Conservation (phyloP, 2,888 invertebrate species). For the Magallana nippona region DNA sequence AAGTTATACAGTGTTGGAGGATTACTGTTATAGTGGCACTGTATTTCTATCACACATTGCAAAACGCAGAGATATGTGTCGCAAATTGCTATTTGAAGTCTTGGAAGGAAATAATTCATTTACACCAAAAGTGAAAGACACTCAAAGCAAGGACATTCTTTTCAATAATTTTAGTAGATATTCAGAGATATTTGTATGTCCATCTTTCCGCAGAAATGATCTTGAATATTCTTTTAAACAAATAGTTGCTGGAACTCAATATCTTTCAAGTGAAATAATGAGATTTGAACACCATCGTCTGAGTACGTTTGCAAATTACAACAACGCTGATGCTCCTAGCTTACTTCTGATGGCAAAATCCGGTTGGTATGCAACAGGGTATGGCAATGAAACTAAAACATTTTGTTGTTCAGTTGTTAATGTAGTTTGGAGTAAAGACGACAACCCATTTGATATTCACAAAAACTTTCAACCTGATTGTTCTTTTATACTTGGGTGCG, state of each 20-base stretch:
- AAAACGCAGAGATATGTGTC: too few relatives aligned
- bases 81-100: too few relatives aligned
- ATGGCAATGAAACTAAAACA: constrained; percentile 2
- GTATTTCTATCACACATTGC: too few relatives aligned
- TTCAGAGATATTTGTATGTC: background rate
- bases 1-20: too few relatives aligned
- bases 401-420: background rate
- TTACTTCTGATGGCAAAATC: background rate
- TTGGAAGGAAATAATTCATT: too few relatives aligned
- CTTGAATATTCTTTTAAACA: constrained; percentile 5
- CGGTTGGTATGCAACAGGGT: constrained; percentile 8
- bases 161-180: background rate
- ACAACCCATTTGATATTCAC: background rate
- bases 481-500: background rate
- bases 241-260: background rate
- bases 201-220: background rate
- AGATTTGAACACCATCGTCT: constrained; percentile 16
- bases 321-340: background rate
- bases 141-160: background rate
- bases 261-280: constrained; percentile 3
- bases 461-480: background rate
- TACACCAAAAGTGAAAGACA: too few relatives aligned
- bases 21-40: too few relatives aligned
- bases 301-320: constrained; percentile 5
- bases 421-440: background rate